These are phyloP conservation scores for Onychomys leucogaster DNA, from an alignment of 2,797 vertebrate species.

Conservation along the genomic window DNA sequence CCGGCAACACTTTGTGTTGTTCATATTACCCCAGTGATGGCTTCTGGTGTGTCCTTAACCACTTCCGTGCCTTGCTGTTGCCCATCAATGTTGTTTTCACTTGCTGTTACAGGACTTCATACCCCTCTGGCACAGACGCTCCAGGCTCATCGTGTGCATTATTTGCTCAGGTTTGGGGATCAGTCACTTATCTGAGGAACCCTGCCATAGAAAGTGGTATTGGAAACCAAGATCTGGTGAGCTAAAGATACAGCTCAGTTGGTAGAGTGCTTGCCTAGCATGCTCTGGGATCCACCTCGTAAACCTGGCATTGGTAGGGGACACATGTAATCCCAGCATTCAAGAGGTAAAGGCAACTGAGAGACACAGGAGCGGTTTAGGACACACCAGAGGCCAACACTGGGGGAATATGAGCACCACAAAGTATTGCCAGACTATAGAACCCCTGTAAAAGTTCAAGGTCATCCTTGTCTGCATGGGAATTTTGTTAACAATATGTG, in stretches of 20 bases:
- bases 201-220: neutral
- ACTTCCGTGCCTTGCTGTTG: rapidly evolving
- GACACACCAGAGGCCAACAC: neutral
- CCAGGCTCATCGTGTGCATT: neutral
- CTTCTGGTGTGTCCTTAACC: neutral
- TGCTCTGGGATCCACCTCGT: neutral
- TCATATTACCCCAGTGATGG: neutral
- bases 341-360: too few species aligned
- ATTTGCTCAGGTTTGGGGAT: neutral
- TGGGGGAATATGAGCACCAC: neutral
- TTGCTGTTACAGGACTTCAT: rapidly evolving
- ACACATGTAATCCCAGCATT: neutral
- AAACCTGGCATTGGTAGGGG: neutral
- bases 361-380: rapidly evolving
- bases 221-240: neutral
- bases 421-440: neutral
- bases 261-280: neutral
- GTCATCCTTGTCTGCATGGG: neutral
- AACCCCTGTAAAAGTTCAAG: neutral
- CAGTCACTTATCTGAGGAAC: too few species aligned
- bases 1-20: neutral
- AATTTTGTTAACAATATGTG: neutral
- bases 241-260: too few species aligned
- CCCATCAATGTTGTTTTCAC: rapidly evolving
- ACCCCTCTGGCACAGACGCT: neutral